Evolutionary conservation across 2,113 vertebrate genomes (phyloP).

Genomic region (Spea bombifrons): DNA sequence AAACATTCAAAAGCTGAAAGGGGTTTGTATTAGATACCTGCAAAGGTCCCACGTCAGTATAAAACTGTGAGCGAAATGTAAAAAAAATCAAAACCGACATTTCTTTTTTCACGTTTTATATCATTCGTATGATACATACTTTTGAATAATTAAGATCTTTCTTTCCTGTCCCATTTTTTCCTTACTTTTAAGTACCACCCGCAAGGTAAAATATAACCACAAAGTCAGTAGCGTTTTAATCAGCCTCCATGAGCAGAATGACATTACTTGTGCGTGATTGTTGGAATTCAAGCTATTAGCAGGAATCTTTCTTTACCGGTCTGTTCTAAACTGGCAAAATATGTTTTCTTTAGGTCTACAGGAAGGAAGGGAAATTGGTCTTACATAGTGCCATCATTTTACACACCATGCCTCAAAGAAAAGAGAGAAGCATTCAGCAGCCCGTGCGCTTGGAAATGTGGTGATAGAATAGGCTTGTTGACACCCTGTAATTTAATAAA

Average conservation of each 20-base stretch:
- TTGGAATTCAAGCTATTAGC: not conserved
- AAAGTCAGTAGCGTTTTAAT: not conserved
- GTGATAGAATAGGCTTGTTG: slow-evolving; percentile 11
- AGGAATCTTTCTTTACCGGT: not conserved
- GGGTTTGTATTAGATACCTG: too few relatives aligned
- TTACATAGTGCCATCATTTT: slow-evolving; percentile 22
- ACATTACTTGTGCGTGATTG: not conserved
- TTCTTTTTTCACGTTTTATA: too few relatives aligned
- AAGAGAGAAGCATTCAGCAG: slow-evolving; percentile 7
- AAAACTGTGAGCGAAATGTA: too few relatives aligned
- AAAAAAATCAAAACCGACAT: too few relatives aligned
- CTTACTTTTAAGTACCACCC: too few relatives aligned
- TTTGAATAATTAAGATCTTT: too few relatives aligned
- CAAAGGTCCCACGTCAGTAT: too few relatives aligned
- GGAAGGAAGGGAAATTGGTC: slow-evolving; percentile 31
- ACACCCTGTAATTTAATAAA: slow-evolving; percentile 21
- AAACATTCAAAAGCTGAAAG: too few relatives aligned
- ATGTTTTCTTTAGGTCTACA: slow-evolving; percentile 33
- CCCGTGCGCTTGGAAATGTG: not conserved
- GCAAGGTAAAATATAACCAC: not conserved
- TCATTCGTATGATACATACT: too few relatives aligned
- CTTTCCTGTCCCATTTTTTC: too few relatives aligned
- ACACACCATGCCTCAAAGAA: slow-evolving; percentile 9
- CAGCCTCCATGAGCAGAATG: not conserved
- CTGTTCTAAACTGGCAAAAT: slow-evolving; percentile 12